Percentiles rank a stretch among this genome's conserved stretches.
Conservation (phyloP, 1,140 invertebrate species). For the Mercenaria mercenaria region DNA sequence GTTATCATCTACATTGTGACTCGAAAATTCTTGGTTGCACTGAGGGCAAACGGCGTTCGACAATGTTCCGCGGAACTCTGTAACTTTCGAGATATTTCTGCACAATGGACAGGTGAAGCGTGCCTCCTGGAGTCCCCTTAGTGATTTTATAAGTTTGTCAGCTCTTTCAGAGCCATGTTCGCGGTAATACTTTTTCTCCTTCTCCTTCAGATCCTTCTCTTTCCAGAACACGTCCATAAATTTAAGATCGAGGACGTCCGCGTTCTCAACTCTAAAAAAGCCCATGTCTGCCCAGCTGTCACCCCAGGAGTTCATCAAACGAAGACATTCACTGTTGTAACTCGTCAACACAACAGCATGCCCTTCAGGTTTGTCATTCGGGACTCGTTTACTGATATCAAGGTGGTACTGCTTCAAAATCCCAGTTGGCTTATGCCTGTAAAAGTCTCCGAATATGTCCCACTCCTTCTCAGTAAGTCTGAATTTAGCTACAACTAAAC, state of each 20-base stretch:
- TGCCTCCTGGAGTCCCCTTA: background rate
- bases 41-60: background rate
- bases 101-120: slow-evolving; percentile 17
- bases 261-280: slow-evolving; percentile 47
- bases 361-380: background rate
- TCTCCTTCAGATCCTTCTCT: background rate
- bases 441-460: background rate
- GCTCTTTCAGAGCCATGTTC: slow-evolving; percentile 10
- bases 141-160: background rate
- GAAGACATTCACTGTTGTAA: slow-evolving; percentile 34
- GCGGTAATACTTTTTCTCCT: background rate
- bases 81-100: background rate
- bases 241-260: slow-evolving; percentile 26
- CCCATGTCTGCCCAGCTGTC: slow-evolving; percentile 18
- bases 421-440: background rate
- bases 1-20: background rate
- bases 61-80: slow-evolving; percentile 4
- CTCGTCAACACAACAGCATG: slow-evolving; percentile 52
- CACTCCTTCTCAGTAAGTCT: background rate
- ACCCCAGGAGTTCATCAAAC: slow-evolving; percentile 54
- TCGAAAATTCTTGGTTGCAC: background rate
- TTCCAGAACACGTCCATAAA: slow-evolving; percentile 54
- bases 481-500: slow-evolving; percentile 37
- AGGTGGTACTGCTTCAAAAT: slow-evolving; percentile 4
- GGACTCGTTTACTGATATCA: background rate